Evolutionary conservation across 2,888 invertebrate genomes (phyloP), one percentile per base, ranked within the genome.

Genomic region (Erannis defoliaria): DNA sequence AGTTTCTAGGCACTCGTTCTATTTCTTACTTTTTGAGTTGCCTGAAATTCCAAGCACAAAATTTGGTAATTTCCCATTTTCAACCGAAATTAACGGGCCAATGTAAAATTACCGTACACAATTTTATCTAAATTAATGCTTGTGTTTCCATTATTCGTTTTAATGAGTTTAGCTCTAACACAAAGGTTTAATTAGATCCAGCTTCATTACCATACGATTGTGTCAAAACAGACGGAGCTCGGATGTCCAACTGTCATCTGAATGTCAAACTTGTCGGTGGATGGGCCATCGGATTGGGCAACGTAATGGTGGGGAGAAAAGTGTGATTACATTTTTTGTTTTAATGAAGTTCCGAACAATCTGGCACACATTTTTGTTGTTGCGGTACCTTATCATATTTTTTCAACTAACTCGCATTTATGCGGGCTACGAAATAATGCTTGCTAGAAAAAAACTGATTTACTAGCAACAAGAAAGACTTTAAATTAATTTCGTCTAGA

Each of bases 121-220:
- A 62, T 64, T 62, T 43, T 51, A 65, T 61, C 51, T 60, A 76
- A 75, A 79, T 79, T 68, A 77, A 76, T 74, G 63, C 65, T 57
- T 66, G 65, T 64, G 67, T 62, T 75, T 77, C 71, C 75, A 80
- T 82, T 83, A 80, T 71, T 64, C 62, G 59, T 59, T 58, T 65
- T 88, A 88, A 89, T 88, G 82, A 86, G 81, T 85, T 85, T 85
- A 85, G 77, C 71, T 69, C 58, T 71, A 81, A 75, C 68, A 89
- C 88, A 89, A 89, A 84, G 75, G 78, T 80, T 83, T 90, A 89
- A 90, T 90, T 90, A 89, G 82, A 82, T 71, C 73, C 64, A 71
- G 71, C 72, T 84, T 86, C 85, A 88, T 88, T 87, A 89, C 79
- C 83, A 84, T 85, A 78, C 71, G 78, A 81, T 83, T 78, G 82